phyloP scores from a whole-genome alignment of 2,888 invertebrate species.

The Rhamphomyia laevipes region DNA sequence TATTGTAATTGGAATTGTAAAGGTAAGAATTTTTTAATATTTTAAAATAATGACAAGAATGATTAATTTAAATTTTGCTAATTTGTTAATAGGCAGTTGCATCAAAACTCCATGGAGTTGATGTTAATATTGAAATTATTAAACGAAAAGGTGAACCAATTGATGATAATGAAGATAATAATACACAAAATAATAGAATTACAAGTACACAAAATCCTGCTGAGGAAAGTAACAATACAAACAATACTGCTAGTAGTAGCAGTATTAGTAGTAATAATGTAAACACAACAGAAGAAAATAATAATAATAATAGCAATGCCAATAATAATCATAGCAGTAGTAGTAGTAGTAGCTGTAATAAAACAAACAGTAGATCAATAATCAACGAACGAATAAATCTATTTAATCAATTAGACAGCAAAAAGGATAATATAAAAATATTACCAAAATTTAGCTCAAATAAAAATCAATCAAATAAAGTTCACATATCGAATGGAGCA shows the following conservation, averaged over 20 bases:
- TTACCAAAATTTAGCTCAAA: background rate
- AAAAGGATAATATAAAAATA: background rate
- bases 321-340: background rate
- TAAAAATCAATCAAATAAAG: background rate
- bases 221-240: constrained; percentile 16
- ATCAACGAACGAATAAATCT: background rate
- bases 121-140: constrained; percentile 82
- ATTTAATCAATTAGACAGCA: background rate
- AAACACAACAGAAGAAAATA: constrained; percentile 8
- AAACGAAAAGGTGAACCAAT: constrained; percentile 67
- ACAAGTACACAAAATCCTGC: constrained; percentile 11
- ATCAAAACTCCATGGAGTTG: constrained; percentile 81
- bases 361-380: constrained; percentile 1
- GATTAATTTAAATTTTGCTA: background rate
- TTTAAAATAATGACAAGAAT: background rate
- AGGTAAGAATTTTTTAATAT: constrained; percentile 44
- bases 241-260: constrained; percentile 4
- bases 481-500: constrained; percentile 5
- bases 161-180: constrained; percentile 17
- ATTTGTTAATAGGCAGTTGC: constrained; percentile 73
- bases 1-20: constrained; percentile 94
- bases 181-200: constrained; percentile 14
- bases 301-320: constrained; percentile 4
- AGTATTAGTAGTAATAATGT: background rate
- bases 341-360: constrained; percentile 5